Evolutionary conservation across 2,888 invertebrate species (phyloP).

Genomic region (Hartigia nigra): DNA sequence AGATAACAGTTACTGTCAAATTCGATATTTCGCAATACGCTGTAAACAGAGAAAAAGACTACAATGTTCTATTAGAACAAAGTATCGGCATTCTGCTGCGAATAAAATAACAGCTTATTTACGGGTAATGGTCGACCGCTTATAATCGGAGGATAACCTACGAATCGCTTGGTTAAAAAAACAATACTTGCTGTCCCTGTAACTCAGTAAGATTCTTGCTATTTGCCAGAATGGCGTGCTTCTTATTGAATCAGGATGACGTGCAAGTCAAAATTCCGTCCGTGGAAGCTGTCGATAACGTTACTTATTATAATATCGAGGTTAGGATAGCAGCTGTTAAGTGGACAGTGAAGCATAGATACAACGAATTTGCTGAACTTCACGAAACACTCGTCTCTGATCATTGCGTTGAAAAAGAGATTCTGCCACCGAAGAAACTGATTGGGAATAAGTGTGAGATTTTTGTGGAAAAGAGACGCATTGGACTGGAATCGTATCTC

Average conservation of each 20-base stretch:
- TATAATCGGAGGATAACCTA: neutral
- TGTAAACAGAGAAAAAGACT: neutral
- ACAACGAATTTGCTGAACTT: slow-evolving; percentile 89
- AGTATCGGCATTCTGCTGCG: neutral
- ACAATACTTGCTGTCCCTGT: neutral
- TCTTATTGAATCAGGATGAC: slow-evolving; percentile 76
- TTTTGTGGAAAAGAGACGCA: slow-evolving; percentile 86
- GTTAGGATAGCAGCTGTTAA: slow-evolving; percentile 77
- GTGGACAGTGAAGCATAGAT: slow-evolving; percentile 89
- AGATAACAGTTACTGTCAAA: slow-evolving; percentile 13
- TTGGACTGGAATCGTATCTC: slow-evolving; percentile 84
- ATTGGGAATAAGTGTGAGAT: slow-evolving; percentile 89
- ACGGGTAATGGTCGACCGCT: neutral
- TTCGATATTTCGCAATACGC: neutral
- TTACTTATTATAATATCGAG: slow-evolving; percentile 80
- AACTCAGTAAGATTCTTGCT: slow-evolving; percentile 1
- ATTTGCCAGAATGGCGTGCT: slow-evolving; percentile 75
- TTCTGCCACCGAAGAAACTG: slow-evolving; percentile 93
- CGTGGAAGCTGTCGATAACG: slow-evolving; percentile 73
- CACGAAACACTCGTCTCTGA: slow-evolving; percentile 85
- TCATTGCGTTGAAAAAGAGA: slow-evolving; percentile 84
- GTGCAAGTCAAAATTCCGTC: slow-evolving; percentile 76
- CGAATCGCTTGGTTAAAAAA: neutral
- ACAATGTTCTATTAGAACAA: neutral
- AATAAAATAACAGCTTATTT: neutral